Evolutionary conservation across 2,797 vertebrate species (phyloP).

Genomic region (Leucoraja ocellata): DNA sequence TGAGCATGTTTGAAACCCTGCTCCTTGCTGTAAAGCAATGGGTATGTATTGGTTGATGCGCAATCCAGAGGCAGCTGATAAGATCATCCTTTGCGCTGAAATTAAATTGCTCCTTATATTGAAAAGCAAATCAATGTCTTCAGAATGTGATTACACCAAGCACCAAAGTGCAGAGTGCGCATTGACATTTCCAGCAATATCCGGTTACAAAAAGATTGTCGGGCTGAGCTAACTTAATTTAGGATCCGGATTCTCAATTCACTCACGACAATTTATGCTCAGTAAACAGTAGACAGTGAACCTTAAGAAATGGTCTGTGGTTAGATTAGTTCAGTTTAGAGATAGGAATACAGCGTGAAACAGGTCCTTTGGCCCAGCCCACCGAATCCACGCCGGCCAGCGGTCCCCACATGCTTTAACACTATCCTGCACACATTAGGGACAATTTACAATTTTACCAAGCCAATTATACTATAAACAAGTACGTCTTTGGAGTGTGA

Average conservation of each 20-base stretch:
- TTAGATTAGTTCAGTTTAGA: no score
- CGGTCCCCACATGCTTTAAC: no score
- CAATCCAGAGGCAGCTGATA: neutral
- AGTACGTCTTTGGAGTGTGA: no score
- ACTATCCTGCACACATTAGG: no score
- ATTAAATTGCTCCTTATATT: constrained; percentile 4
- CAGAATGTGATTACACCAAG: neutral
- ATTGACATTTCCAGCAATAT: constrained; percentile 24
- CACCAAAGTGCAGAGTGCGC: neutral
- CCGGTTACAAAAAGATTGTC: constrained; percentile 1
- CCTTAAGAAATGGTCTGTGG: no score
- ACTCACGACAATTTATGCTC: neutral
- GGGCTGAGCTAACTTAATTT: neutral
- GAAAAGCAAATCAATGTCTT: constrained; percentile 23
- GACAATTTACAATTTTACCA: no score
- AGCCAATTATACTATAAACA: no score
- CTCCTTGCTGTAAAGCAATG: neutral
- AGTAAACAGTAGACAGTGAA: neutral
- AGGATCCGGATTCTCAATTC: neutral
- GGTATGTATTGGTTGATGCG: neutral
- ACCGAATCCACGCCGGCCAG: no score
- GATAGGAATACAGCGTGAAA: no score
- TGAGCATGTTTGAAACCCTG: neutral
- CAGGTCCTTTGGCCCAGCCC: no score
- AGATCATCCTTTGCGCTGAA: neutral